Percentiles rank a stretch among this genome's conserved stretches.
Evolutionary conservation across 1,140 invertebrate genomes (phyloP).

Genomic region (Hylaeus volcanicus): DNA sequence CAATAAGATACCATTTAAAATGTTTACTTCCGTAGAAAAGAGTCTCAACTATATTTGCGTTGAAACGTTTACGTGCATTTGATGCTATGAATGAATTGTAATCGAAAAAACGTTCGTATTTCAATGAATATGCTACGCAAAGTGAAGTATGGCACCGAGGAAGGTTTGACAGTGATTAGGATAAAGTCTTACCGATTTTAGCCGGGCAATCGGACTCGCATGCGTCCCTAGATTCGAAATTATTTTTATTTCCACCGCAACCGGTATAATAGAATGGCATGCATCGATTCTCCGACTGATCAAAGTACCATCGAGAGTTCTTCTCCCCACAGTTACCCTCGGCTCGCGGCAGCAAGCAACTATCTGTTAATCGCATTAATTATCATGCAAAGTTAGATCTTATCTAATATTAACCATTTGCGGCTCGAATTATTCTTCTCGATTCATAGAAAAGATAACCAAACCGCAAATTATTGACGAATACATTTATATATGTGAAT

Average conservation of each 20-base stretch:
- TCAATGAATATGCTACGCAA: constrained; percentile 1
- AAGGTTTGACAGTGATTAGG: not conserved
- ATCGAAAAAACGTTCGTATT: not conserved
- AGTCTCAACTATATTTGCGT: too few species aligned
- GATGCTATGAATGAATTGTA: not conserved
- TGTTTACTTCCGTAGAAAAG: not conserved
- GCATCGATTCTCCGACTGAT: constrained; percentile 91
- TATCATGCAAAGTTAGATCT: constrained; percentile 73
- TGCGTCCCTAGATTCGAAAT: constrained; percentile 88
- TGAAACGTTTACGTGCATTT: not conserved
- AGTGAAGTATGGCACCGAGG: not conserved
- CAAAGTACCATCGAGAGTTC: constrained; percentile 92
- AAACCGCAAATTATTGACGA: not conserved
- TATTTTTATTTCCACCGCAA: constrained; percentile 94
- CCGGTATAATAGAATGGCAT: constrained; percentile 97
- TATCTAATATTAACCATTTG: not conserved
- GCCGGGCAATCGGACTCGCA: constrained; percentile 91
- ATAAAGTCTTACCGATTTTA: constrained; percentile 86
- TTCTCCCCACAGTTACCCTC: constrained; percentile 91
- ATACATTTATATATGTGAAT: not conserved
- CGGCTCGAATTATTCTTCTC: not conserved
- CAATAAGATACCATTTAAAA: not conserved
- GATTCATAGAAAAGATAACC: not conserved
- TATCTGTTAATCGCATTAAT: constrained; percentile 82
- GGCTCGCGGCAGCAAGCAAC: constrained; percentile 89